phyloP scores from a whole-genome alignment of 2,797 vertebrate genomes.

The Gadopsis bispinosus region DNA sequence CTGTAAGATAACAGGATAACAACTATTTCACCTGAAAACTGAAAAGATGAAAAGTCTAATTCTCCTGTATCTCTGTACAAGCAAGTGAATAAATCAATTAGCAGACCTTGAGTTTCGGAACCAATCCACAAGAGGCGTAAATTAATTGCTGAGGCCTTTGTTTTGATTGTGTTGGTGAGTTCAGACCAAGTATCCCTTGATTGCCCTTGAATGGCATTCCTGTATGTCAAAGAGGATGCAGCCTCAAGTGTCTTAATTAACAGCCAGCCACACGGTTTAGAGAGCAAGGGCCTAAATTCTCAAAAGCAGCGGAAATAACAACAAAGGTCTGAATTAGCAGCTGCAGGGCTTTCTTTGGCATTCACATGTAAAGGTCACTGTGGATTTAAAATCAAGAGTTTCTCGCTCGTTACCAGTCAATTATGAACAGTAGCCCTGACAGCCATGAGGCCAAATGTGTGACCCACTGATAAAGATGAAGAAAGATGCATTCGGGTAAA shows the following conservation, averaged over 20 bases:
- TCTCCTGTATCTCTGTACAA: slow-evolving; percentile 17
- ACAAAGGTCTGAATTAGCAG: slow-evolving; percentile 77
- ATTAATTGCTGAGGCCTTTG: slow-evolving; percentile 29
- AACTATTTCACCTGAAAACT: slow-evolving; percentile 8
- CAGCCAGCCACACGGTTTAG: slow-evolving; percentile 63
- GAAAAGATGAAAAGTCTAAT: slow-evolving; percentile 16
- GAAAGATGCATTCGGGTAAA: not conserved
- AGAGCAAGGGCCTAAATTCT: slow-evolving; percentile 65
- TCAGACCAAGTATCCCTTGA: slow-evolving; percentile 65
- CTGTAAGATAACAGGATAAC: not conserved
- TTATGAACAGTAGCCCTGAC: slow-evolving; percentile 61
- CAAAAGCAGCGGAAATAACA: slow-evolving; percentile 65
- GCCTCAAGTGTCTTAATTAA: slow-evolving; percentile 81
- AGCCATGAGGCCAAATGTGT: slow-evolving; percentile 31
- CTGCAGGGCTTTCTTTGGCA: slow-evolving; percentile 59
- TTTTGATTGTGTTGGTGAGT: slow-evolving; percentile 56
- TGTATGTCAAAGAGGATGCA: slow-evolving; percentile 65
- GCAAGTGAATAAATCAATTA: slow-evolving; percentile 44
- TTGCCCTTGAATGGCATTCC: slow-evolving; percentile 72
- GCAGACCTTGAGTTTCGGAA: slow-evolving; percentile 10
- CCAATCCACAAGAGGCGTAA: slow-evolving; percentile 4
- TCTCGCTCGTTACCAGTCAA: slow-evolving; percentile 75
- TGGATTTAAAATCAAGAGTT: slow-evolving; percentile 79
- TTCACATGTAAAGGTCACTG: slow-evolving; percentile 76
- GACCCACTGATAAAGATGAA: slow-evolving; percentile 22